Evolutionary conservation across 1,140 invertebrate genomes (phyloP).

Genomic region (Drosophila pseudoobscura): DNA sequence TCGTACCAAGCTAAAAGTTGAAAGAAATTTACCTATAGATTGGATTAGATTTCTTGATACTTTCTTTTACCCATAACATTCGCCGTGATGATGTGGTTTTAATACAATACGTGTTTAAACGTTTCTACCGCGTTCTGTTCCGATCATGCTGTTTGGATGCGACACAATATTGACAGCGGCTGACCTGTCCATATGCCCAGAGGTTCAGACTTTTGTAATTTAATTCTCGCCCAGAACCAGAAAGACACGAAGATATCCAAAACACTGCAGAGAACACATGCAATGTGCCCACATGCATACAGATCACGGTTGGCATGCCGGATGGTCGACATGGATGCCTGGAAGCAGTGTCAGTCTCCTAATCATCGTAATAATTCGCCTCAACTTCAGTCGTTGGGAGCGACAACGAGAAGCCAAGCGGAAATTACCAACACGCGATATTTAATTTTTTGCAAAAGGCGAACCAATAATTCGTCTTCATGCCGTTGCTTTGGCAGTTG

Average conservation of each 20-base stretch:
- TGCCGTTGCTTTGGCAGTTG: slow-evolving; percentile 36
- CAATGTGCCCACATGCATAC: slow-evolving; percentile 65
- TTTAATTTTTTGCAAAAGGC: slow-evolving; percentile 80
- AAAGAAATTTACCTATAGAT: too few species aligned
- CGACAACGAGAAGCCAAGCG: slow-evolving; percentile 77
- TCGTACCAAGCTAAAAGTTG: too few species aligned
- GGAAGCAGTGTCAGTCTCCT: slow-evolving; percentile 77
- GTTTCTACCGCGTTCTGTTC: slow-evolving; percentile 45
- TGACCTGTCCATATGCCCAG: slow-evolving; percentile 75
- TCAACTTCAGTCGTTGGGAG: slow-evolving; percentile 78
- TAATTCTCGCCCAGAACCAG: slow-evolving; percentile 79
- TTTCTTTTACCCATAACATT: too few species aligned
- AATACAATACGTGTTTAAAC: slow-evolving; percentile 6
- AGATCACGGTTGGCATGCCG: slow-evolving; percentile 60
- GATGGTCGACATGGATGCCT: slow-evolving; percentile 75
- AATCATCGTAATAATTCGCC: slow-evolving; percentile 80
- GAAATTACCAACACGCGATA: slow-evolving; percentile 81
- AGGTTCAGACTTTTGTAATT: slow-evolving; percentile 74
- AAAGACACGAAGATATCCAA: slow-evolving; percentile 78
- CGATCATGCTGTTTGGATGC: slow-evolving; percentile 69
- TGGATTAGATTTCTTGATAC: too few species aligned
- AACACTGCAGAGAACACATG: slow-evolving; percentile 59
- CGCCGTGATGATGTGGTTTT: neutral
- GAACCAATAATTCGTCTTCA: slow-evolving; percentile 76
- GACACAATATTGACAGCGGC: slow-evolving; percentile 80